Conservation (phyloP, 2,888 invertebrate genomes). For the Sinhomidia bicolor region DNA sequence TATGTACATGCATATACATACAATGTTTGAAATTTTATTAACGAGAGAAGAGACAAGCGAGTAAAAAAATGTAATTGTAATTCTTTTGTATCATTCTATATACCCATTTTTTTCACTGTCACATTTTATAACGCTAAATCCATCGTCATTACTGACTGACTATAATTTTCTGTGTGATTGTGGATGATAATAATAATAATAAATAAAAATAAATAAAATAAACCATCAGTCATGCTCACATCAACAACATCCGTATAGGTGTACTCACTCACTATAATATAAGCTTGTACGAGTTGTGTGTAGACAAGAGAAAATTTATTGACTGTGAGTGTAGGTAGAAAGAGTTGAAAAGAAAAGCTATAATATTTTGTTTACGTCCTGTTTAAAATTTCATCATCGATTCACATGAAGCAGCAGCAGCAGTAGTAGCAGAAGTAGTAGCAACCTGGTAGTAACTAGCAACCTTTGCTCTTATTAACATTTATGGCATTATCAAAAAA, state of each 20-base stretch:
- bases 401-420: background rate
- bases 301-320: background rate
- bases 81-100: background rate
- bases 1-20: no score
- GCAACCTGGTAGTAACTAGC: background rate
- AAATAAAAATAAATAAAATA: background rate
- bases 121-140: background rate
- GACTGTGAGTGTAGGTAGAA: background rate
- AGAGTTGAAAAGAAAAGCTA: background rate
- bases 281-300: no score
- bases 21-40: constrained; percentile 13
- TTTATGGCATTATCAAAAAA: constrained; percentile 25
- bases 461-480: constrained; percentile 17
- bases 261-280: background rate
- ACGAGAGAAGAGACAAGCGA: background rate
- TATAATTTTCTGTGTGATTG: background rate
- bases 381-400: constrained; percentile 42
- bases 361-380: constrained; percentile 9
- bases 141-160: background rate
- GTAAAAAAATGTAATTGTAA: background rate
- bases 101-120: background rate
- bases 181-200: background rate
- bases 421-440: no score
- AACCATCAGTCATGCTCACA: background rate
- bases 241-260: background rate